Conservation (phyloP, 2,797 vertebrate species). For the Anabas testudineus region DNA sequence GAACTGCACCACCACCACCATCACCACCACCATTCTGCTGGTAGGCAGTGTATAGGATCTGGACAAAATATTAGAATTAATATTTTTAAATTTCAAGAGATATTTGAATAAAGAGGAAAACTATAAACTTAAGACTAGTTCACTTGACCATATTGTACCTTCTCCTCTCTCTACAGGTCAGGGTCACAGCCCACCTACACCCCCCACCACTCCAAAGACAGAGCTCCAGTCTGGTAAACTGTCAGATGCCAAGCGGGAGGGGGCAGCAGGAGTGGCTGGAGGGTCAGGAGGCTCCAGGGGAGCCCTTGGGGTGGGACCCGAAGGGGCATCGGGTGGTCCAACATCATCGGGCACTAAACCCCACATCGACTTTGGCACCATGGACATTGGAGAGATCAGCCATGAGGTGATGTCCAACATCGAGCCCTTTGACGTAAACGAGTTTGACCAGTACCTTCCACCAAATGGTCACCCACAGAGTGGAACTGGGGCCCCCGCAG, state of each 20-base stretch:
- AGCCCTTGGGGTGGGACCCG: slow-evolving; percentile 85
- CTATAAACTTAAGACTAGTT: neutral
- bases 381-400: slow-evolving; percentile 99
- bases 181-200: slow-evolving; percentile 97
- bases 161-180: slow-evolving; percentile 84
- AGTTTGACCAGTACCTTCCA: slow-evolving; percentile 98
- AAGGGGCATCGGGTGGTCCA: slow-evolving; percentile 80
- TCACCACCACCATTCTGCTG: slow-evolving; percentile 90
- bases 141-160: slow-evolving; percentile 17
- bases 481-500: slow-evolving; percentile 74
- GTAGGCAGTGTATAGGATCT: slow-evolving; percentile 70
- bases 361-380: slow-evolving; percentile 98
- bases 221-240: slow-evolving; percentile 94
- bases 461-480: slow-evolving; percentile 94
- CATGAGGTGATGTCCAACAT: slow-evolving; percentile 99
- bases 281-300: slow-evolving; percentile 83
- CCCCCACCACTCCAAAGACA: slow-evolving; percentile 98
- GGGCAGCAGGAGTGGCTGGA: slow-evolving; percentile 79
- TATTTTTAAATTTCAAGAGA: neutral
- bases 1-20: slow-evolving; percentile 89
- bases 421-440: slow-evolving; percentile 98
- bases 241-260: slow-evolving; percentile 90
- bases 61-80: neutral
- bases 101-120: neutral
- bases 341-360: slow-evolving; percentile 89